Base-by-base conservation (phyloP, 2,797 vertebrate species). In the Serranus cabrilla region DNA sequence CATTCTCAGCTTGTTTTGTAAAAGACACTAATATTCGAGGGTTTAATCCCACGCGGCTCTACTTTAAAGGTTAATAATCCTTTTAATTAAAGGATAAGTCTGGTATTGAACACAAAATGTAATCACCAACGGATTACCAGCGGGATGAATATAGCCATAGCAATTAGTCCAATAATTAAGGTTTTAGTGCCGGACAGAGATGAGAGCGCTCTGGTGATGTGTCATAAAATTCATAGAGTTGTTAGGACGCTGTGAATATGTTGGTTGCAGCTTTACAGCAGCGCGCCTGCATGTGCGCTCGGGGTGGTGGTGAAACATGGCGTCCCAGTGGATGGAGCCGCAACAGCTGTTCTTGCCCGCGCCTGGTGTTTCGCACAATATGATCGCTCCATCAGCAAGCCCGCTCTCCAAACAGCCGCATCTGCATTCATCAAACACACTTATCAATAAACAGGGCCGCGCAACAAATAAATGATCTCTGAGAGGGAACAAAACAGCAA, bases 81-180 rank as follows among this genome's bases (percentile, higher is more conserved):
- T 96, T 96, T 97, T 98, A 97, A 98, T 98, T 97, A 97, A 97
- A 96, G 96, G 95, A 97, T 97, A 97, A 96, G 93, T 94, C 94
- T 88, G 94, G 95, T 96, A 97, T 97, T 96, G 96, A 97, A 95
- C 97, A 96, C 94, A 95, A 95, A 95, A 96, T 93, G 95, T 97
- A 97, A 97, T 97, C 95, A 96, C 96, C 95, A 93, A 96, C 96
- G 96, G 96, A 98, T 99, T 98, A 97, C 95, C 95, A 91, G 86
- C 94, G 96, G 97, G 97, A 98, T 97, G 94, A 97, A 96, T 96
- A 95, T 96, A 96, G 96, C 95, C 94, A 93, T 93, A 95, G 97
- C 96, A 98, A 99, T 98, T 99, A 99, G 96, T 96, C 95, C 95
- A 96, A 97, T 97, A 97, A 98, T 99, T 97, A 99, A 97, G 96